Evolutionary conservation across 64 coral and sea anemone species (phyloP).

Genomic region (Stylophora pistillata): DNA sequence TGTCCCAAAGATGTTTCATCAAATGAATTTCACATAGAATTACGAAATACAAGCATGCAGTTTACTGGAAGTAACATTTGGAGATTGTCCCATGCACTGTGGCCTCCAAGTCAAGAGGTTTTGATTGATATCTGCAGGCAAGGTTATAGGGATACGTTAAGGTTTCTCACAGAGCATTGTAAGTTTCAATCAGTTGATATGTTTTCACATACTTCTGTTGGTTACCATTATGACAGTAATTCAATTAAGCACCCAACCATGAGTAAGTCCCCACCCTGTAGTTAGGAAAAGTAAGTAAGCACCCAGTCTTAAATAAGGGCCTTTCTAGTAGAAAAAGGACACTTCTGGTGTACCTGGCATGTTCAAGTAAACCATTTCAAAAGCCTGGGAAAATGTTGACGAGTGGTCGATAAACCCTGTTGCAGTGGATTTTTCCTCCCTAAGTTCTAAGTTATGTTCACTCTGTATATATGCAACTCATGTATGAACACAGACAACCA

Average conservation of each 20-base stretch:
- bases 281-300: too few species aligned
- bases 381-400: too few species aligned
- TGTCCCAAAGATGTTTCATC: conserved; percentile 90
- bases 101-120: conserved; percentile 66
- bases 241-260: too few species aligned
- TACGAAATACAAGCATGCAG: conserved; percentile 87
- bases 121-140: conserved; percentile 85
- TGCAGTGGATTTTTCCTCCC: too few species aligned
- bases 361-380: too few species aligned
- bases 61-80: conserved; percentile 81
- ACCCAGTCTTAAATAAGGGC: too few species aligned
- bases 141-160: conserved; percentile 84
- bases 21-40: conserved; percentile 86
- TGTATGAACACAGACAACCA: neutral
- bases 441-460: too few species aligned
- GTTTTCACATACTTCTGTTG: neutral
- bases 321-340: too few species aligned
- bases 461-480: too few species aligned
- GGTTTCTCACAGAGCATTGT: conserved; percentile 86
- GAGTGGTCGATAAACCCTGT: too few species aligned
- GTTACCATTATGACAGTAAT: neutral
- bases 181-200: conserved; percentile 41
- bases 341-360: too few species aligned
- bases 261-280: too few species aligned
- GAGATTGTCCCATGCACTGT: conserved; percentile 78